phyloP scores from a whole-genome alignment of 2,888 invertebrate genomes.

The Epinotia demarniana region DNA sequence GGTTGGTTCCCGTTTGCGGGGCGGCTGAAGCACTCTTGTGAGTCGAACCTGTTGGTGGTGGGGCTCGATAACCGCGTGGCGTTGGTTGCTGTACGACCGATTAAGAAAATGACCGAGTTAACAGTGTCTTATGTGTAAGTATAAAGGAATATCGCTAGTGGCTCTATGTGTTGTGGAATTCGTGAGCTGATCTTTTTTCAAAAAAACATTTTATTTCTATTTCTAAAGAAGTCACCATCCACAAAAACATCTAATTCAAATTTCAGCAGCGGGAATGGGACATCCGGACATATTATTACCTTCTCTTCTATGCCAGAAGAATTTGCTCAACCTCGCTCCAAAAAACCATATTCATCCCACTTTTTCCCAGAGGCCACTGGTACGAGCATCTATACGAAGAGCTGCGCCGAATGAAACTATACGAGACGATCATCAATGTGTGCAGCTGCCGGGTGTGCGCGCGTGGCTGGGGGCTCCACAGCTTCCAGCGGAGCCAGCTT shows the following conservation, averaged over 20 bases:
- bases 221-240: too few relatives aligned
- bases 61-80: constrained; percentile 37
- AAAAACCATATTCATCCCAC: too few relatives aligned
- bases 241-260: too few relatives aligned
- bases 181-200: too few relatives aligned
- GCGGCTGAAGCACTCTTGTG: constrained; percentile 38
- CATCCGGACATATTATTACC: too few relatives aligned
- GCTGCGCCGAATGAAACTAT: constrained; percentile 12
- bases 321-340: too few relatives aligned
- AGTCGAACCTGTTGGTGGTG: constrained; percentile 39
- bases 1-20: constrained; percentile 43
- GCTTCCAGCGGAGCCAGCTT: background rate
- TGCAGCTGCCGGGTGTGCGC: constrained; percentile 34
- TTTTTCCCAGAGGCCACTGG: constrained; percentile 32
- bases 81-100: constrained; percentile 37
- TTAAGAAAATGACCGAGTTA: constrained; percentile 40
- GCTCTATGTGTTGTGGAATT: too few relatives aligned
- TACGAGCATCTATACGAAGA: background rate
- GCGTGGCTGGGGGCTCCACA: background rate
- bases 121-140: constrained; percentile 42
- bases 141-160: background rate
- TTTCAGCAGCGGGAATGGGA: too few relatives aligned
- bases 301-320: too few relatives aligned
- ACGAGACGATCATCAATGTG: constrained; percentile 19
- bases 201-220: too few relatives aligned